phyloP scores from a whole-genome alignment of 1,140 invertebrate genomes.

The Archegozetes longisetosus region DNA sequence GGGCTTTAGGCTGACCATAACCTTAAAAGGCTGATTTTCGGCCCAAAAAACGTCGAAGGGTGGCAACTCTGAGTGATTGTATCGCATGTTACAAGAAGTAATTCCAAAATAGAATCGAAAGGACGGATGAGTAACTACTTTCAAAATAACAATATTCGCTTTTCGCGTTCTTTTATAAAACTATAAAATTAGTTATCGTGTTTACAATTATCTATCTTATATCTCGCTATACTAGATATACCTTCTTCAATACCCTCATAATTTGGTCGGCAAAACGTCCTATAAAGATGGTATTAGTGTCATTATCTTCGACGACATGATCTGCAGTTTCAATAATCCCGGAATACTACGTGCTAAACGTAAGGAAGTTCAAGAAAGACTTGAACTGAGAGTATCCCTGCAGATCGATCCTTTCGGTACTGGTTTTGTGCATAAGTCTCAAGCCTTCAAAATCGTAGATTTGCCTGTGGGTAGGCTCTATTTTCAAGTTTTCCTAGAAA shows the following conservation, averaged over 20 bases:
- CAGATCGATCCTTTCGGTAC: slow-evolving; percentile 84
- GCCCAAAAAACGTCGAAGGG: too few species aligned
- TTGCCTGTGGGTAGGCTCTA: slow-evolving; percentile 40
- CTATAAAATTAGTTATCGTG: not conserved
- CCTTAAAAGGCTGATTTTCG: too few species aligned
- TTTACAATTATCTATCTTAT: not conserved
- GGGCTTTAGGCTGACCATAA: too few species aligned
- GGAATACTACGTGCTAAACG: slow-evolving; percentile 93
- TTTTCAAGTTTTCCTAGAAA: too few species aligned
- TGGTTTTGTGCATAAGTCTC: not conserved
- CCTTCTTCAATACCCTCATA: slow-evolving; percentile 77
- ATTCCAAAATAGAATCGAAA: not conserved
- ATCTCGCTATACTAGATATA: slow-evolving; percentile 33
- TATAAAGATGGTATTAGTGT: slow-evolving; percentile 79
- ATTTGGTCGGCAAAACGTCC: slow-evolving; percentile 76
- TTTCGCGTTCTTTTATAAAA: not conserved
- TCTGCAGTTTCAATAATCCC: slow-evolving; percentile 56
- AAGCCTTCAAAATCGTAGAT: slow-evolving; percentile 3
- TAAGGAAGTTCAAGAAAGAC: slow-evolving; percentile 73
- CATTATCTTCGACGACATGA: slow-evolving; percentile 24
- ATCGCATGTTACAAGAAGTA: slow-evolving; percentile 86
- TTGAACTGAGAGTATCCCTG: slow-evolving; percentile 59
- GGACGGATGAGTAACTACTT: not conserved
- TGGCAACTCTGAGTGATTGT: slow-evolving; percentile 73
- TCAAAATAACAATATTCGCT: not conserved